phyloP scores from a whole-genome alignment of 2,888 invertebrate species.

The Bombyx huttoni region DNA sequence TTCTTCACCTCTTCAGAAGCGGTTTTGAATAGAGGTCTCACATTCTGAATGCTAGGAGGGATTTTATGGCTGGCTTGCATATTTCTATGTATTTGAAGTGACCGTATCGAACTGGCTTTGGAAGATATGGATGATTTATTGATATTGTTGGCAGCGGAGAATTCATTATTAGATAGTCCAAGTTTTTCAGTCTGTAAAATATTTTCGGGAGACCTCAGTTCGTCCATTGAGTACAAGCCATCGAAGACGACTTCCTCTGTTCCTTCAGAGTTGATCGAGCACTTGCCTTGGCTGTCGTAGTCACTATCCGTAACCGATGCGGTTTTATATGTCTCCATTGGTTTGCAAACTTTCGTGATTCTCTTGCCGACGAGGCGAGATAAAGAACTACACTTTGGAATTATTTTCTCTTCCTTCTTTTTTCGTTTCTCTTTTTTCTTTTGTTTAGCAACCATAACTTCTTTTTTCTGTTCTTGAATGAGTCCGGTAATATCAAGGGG shows the following conservation, averaged over 20 bases:
- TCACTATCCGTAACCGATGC: constrained; percentile 28
- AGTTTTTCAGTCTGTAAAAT: constrained; percentile 8
- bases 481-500: background rate
- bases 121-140: background rate
- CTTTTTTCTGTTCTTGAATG: constrained; percentile 9
- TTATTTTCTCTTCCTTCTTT: constrained; percentile 18
- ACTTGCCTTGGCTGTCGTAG: constrained; percentile 41
- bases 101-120: background rate
- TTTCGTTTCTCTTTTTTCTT: constrained; percentile 13
- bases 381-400: constrained; percentile 18
- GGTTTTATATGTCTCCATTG: constrained; percentile 6
- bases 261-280: constrained; percentile 26
- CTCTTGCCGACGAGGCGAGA: constrained; percentile 44
- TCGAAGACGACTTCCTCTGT: constrained; percentile 35
- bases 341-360: constrained; percentile 19
- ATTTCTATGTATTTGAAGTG: background rate
- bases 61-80: background rate
- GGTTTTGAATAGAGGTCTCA: constrained; percentile 4
- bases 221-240: constrained; percentile 46
- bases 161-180: constrained; percentile 6
- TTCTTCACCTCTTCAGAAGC: constrained; percentile 31
- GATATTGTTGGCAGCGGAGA: constrained; percentile 1
- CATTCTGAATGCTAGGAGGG: background rate
- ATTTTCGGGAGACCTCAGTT: constrained; percentile 33
- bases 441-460: constrained; percentile 16